Percentiles rank a stretch among this genome's conserved stretches.
phyloP scores from a whole-genome alignment of 1,140 invertebrate genomes.

The Tribolium madens region DNA sequence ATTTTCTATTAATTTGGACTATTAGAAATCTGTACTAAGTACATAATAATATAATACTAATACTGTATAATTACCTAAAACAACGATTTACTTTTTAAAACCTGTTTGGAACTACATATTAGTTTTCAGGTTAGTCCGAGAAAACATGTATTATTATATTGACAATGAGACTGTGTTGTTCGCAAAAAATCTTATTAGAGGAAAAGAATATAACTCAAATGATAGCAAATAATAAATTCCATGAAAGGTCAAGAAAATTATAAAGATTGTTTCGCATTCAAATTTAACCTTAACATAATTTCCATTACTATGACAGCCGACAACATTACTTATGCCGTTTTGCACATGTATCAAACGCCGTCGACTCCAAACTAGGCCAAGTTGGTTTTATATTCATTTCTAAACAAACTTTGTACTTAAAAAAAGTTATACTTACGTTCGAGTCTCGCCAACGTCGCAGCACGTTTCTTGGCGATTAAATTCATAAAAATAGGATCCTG shows the following conservation, averaged over 20 bases:
- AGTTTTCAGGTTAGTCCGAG: too few relatives aligned
- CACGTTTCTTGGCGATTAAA: constrained; percentile 58
- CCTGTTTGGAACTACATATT: too few relatives aligned
- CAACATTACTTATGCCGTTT: not conserved
- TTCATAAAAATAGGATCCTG: constrained; percentile 51
- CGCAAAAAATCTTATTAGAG: too few relatives aligned
- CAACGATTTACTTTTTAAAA: too few relatives aligned
- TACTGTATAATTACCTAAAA: too few relatives aligned
- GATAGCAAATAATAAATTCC: not conserved
- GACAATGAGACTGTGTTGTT: too few relatives aligned
- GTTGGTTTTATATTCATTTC: not conserved
- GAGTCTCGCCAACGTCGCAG: constrained; percentile 58
- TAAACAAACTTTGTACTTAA: not conserved
- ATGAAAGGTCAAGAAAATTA: not conserved
- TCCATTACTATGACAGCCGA: not conserved
- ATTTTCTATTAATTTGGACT: too few relatives aligned
- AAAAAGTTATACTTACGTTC: constrained; percentile 57
- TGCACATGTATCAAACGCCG: not conserved
- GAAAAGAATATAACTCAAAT: not conserved
- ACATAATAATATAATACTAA: too few relatives aligned
- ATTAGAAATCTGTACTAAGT: too few relatives aligned
- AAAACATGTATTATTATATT: too few relatives aligned
- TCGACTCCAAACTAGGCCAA: not conserved
- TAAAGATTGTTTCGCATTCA: not conserved
- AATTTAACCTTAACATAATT: not conserved